These are phyloP conservation scores for Tupiocoris notatus DNA, from an alignment of 2,888 invertebrate species.

Conservation along the genomic window DNA sequence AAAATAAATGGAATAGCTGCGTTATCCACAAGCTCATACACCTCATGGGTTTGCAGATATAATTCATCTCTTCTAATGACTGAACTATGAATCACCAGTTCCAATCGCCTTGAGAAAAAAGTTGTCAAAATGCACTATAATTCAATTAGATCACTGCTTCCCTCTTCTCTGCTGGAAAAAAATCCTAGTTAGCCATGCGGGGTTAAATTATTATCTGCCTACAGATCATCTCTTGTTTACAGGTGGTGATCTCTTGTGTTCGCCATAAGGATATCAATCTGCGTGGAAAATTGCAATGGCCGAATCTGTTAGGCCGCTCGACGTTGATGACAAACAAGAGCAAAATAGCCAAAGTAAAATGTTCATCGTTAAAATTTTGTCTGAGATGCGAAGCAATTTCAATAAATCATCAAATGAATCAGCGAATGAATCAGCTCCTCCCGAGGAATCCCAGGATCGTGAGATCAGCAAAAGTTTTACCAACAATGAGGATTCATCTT, in stretches of 20 bases:
- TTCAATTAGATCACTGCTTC: too few species aligned
- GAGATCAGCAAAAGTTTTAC: not conserved
- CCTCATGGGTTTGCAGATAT: too few species aligned
- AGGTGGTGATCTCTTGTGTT: not conserved
- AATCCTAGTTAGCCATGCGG: too few species aligned
- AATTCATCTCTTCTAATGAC: too few species aligned
- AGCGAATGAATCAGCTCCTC: not conserved
- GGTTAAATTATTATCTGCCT: too few species aligned
- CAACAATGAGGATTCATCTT: constrained; percentile 14
- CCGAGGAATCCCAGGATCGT: not conserved
- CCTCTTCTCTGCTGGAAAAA: too few species aligned
- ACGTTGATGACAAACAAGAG: not conserved
- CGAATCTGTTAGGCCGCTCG: not conserved
- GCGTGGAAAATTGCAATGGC: constrained; percentile 7
- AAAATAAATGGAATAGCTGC: too few species aligned
- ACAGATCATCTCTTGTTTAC: too few species aligned
- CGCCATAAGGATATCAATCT: not conserved
- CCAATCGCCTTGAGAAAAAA: too few species aligned
- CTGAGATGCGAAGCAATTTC: constrained; percentile 29
- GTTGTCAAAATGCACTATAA: too few species aligned
- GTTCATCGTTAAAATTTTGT: constrained; percentile 32
- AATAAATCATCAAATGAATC: constrained; percentile 1
- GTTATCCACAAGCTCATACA: too few species aligned
- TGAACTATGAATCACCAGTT: too few species aligned
- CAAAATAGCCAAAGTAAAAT: constrained; percentile 23